Conservation (phyloP, 2,888 invertebrate species). For the Minunthozetes semirufus region DNA sequence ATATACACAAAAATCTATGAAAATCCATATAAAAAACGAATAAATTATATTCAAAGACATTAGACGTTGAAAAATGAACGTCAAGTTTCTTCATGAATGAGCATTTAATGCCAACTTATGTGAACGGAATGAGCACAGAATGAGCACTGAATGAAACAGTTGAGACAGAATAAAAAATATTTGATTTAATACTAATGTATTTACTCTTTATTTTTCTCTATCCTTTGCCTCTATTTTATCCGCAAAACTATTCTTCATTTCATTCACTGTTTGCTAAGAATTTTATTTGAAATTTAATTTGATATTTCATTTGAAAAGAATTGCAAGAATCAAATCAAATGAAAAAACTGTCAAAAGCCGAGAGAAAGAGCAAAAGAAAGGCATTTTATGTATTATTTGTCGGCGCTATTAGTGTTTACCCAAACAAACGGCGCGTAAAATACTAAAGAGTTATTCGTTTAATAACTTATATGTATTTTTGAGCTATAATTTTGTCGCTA, state of each 20-base stretch:
- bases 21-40: too few species aligned
- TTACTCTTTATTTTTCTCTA: conserved; percentile 5
- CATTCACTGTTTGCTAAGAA: neutral
- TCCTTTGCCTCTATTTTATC: neutral
- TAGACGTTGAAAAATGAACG: neutral
- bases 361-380: neutral
- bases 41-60: too few species aligned
- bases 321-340: neutral
- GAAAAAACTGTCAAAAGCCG: neutral
- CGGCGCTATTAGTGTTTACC: neutral
- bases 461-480: neutral
- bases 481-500: neutral
- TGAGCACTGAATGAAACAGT: neutral
- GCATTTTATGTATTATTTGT: neutral
- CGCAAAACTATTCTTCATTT: neutral
- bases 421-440: conserved; percentile 3
- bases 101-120: conserved; percentile 2
- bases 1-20: too few species aligned
- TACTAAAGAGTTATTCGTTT: neutral
- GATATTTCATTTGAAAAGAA: neutral
- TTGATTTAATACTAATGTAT: neutral
- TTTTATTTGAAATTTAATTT: conserved; percentile 23
- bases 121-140: neutral
- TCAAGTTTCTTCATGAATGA: conserved; percentile 20
- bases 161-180: neutral